Conservation (phyloP, 2,888 invertebrate species). For the Euclidia mi region DNA sequence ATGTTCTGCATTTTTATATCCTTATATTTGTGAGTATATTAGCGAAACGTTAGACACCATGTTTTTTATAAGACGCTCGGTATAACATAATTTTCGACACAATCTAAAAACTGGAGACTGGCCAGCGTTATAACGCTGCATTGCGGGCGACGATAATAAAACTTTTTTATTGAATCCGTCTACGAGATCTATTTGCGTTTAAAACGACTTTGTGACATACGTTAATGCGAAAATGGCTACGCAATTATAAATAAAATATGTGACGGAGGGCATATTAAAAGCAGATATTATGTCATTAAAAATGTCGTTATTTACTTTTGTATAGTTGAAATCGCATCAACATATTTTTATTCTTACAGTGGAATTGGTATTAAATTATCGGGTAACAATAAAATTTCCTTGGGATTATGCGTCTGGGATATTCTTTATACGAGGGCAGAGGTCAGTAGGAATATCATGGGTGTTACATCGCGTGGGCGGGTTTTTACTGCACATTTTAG, state of each 20-base stretch:
- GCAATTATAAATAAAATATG: conserved; percentile 40
- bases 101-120: conserved; percentile 81
- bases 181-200: conserved; percentile 29
- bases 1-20: conserved; percentile 13
- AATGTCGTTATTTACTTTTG: conserved; percentile 46
- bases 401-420: conserved; percentile 58
- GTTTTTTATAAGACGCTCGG: conserved; percentile 70
- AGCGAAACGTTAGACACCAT: conserved; percentile 18
- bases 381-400: conserved; percentile 60
- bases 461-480: conserved; percentile 83
- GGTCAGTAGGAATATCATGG: conserved; percentile 83
- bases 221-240: conserved; percentile 39
- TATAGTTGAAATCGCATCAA: conserved; percentile 41
- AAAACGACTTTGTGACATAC: conserved; percentile 21
- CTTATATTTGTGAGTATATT: too few species aligned
- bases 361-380: conserved; percentile 60
- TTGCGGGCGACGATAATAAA: conserved; percentile 66
- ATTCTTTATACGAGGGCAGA: conserved; percentile 79
- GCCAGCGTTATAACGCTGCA: conserved; percentile 81
- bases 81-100: conserved; percentile 76
- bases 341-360: conserved; percentile 41
- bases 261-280: conserved; percentile 35
- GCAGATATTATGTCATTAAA: conserved; percentile 46
- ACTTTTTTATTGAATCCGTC: conserved; percentile 47
- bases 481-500: conserved; percentile 85